Conservation (phyloP, 1,140 invertebrate species). For the Argopecten irradians region DNA sequence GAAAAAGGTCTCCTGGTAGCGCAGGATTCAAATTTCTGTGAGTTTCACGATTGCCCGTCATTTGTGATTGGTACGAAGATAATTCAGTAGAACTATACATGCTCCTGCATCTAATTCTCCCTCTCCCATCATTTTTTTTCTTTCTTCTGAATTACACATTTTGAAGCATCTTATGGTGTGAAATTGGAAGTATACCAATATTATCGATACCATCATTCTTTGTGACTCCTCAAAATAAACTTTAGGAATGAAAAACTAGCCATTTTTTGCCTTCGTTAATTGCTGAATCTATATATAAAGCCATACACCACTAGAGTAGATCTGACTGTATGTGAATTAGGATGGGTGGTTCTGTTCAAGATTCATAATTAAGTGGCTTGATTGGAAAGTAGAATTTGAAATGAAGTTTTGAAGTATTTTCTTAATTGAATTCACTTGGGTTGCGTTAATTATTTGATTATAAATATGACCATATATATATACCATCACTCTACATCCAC, state of each 20-base stretch:
- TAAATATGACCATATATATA: neutral
- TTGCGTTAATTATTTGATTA: neutral
- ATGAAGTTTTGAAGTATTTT: neutral
- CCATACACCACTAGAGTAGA: neutral
- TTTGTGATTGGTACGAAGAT: neutral
- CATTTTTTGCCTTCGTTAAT: neutral
- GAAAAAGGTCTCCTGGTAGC: neutral
- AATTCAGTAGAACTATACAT: neutral
- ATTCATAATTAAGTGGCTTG: too few relatives aligned
- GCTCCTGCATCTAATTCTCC: neutral
- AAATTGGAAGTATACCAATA: neutral
- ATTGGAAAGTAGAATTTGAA: neutral
- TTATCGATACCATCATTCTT: neutral
- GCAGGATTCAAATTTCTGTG: neutral
- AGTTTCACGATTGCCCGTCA: neutral
- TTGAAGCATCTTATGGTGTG: slow-evolving; percentile 1
- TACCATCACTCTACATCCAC: neutral
- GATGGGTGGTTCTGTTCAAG: neutral
- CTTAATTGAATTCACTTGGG: neutral
- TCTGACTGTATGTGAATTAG: slow-evolving; percentile 3
- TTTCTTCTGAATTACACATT: neutral
- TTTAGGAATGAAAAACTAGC: neutral
- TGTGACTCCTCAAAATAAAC: neutral
- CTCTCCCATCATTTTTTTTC: neutral
- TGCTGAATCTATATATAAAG: neutral